Conservation (phyloP, 30 jellyfish, hydroid and myxozoan species). For the Pelagia noctiluca region DNA sequence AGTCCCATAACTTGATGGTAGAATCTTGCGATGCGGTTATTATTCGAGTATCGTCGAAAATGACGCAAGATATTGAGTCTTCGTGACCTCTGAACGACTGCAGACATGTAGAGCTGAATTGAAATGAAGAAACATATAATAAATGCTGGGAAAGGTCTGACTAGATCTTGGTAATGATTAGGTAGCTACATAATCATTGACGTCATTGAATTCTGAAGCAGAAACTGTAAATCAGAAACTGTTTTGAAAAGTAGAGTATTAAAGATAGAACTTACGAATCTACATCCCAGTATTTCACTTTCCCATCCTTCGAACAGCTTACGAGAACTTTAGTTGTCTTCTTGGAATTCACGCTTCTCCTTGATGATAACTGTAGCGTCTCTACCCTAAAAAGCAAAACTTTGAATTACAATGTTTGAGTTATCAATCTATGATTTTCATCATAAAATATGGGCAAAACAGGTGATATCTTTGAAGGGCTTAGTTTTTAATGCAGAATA, state of each 20-base stretch:
- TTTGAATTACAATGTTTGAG: background rate
- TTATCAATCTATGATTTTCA: background rate
- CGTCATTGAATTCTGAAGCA: too few relatives aligned
- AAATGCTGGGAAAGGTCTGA: background rate
- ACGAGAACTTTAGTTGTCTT: conserved; percentile 25
- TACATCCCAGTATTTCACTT: conserved; percentile 63
- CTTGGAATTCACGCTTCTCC: background rate
- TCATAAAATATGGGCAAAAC: too few relatives aligned
- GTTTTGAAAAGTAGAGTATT: too few relatives aligned
- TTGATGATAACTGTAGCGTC: conserved; percentile 48
- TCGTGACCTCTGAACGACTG: conserved; percentile 72
- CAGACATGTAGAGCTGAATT: conserved; percentile 43
- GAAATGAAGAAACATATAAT: background rate
- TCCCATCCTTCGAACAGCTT: conserved; percentile 72
- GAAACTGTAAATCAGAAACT: too few relatives aligned
- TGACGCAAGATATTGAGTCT: conserved; percentile 53
- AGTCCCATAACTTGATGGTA: conserved; percentile 48
- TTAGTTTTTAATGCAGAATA: too few relatives aligned
- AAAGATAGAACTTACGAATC: conserved; percentile 26
- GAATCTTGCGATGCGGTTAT: conserved; percentile 74
- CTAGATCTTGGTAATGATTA: too few relatives aligned
- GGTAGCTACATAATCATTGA: too few relatives aligned
- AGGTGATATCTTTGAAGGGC: too few relatives aligned
- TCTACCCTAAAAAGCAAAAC: conserved; percentile 25
- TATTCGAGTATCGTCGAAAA: conserved; percentile 55